A percentile compares a stretch with the other conserved stretches of the same genome.
These are phyloP conservation scores for Rotaria magnacalcarata DNA, from an alignment of 2,888 invertebrate genomes.

Conservation along the genomic window DNA sequence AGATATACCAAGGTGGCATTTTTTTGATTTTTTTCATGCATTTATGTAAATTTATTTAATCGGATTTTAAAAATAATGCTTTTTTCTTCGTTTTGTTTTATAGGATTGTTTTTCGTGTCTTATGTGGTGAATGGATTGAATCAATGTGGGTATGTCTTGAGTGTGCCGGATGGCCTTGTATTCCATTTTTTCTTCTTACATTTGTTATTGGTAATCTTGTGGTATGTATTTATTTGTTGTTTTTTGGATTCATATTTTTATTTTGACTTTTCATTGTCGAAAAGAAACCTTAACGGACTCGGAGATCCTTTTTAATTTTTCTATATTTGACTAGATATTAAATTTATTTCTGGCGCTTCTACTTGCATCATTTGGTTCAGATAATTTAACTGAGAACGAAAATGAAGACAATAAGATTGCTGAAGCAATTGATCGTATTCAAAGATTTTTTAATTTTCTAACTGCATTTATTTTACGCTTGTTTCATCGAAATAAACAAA, in stretches of 20 bases:
- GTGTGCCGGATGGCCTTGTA: slow-evolving; percentile 75
- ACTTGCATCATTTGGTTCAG: slow-evolving; percentile 95
- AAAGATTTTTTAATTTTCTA: slow-evolving; percentile 45
- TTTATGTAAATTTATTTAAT: slow-evolving; percentile 70
- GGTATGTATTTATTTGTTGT: slow-evolving; percentile 69
- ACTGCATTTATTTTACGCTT: slow-evolving; percentile 26
- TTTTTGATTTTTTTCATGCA: slow-evolving; percentile 94
- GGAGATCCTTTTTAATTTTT: no score
- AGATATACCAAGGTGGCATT: slow-evolving; percentile 22
- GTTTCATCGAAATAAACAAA: slow-evolving; percentile 17
- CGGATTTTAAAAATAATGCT: not conserved
- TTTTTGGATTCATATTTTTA: no score
- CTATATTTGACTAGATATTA: slow-evolving; percentile 70
- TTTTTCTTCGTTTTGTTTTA: not conserved
- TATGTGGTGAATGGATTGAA: slow-evolving; percentile 98
- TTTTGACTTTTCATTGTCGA: no score
- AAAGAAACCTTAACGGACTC: no score
- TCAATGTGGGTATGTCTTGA: slow-evolving; percentile 99
- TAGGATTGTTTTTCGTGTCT: slow-evolving; percentile 89
- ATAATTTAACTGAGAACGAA: slow-evolving; percentile 73
- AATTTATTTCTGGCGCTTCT: slow-evolving; percentile 99
- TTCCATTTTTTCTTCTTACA: slow-evolving; percentile 94
- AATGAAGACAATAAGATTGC: slow-evolving; percentile 92
- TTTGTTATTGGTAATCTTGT: slow-evolving; percentile 98
- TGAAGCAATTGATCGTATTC: slow-evolving; percentile 90